Evolutionary conservation across 1,140 invertebrate genomes (phyloP), one percentile per base, ranked within the genome.

Genomic region (Caerostris darwini): DNA sequence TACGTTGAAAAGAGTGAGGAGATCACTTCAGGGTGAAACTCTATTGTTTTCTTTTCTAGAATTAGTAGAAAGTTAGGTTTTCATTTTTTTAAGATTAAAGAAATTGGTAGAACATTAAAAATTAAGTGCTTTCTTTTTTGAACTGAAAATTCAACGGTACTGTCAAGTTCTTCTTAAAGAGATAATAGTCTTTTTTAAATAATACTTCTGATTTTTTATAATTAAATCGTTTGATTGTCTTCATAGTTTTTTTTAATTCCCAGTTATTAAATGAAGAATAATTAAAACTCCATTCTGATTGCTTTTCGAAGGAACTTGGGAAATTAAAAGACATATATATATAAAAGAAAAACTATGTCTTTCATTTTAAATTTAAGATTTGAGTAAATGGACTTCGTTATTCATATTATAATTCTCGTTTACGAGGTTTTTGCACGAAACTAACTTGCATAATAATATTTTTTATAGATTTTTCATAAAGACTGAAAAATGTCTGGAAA

Each of bases 61-160:
- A 14, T 83, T 83, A 34, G 53, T 56, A 1, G 53, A 53, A 7
- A 83, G 57, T n/a, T 57, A 56, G 54, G 5, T 7, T 57, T 56
- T 83, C 54, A 19, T n/a, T n/a, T 58, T 83, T 83, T 56, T 57
- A 57, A 83, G n/a, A n/a, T n/a, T n/a, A n/a, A n/a, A n/a, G n/a
- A n/a, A n/a, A n/a, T 83, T 83, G 17, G 50, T 56, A 17, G 53
- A 7, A 54, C 53, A 58, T 58, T 57, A 83, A 58, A 81, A 81
- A 81, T 81, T 19, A 58, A 58, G 53, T 83, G 82, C 81, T 56
- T 83, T n/a, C 3, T 57, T 83, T 77, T 82, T 83, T 19, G 14
- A 5, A 6, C 3, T 4, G 5, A 7, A 57, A 57, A 17, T 83
- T 56, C 17, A 3, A 17, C 54, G 12, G 12, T 53, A 77, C 5